phyloP scores from a whole-genome alignment of 2,888 invertebrate species.

The Malachius bipustulatus region DNA sequence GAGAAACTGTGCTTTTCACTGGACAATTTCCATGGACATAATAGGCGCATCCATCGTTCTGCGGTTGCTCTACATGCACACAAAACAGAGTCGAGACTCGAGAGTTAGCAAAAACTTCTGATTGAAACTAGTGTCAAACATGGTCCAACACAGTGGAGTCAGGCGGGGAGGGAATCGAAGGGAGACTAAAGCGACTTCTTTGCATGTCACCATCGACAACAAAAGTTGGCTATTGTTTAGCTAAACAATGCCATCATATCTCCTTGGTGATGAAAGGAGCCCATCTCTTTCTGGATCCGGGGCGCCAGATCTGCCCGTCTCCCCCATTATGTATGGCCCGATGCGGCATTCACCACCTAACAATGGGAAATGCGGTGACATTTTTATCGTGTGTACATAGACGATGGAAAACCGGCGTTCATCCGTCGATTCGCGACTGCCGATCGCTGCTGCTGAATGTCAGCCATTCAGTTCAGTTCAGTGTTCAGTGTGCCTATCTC shows the following conservation, averaged over 20 bases:
- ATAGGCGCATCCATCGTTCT: too few species aligned
- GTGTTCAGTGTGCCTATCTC: too few species aligned
- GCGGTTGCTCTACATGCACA: too few species aligned
- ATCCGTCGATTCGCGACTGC: conserved; percentile 25
- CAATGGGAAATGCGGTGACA: conserved; percentile 34
- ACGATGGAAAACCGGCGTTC: conserved; percentile 29
- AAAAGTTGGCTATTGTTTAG: conserved; percentile 36
- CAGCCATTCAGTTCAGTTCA: too few species aligned
- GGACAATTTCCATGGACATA: too few species aligned
- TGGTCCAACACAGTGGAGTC: too few species aligned
- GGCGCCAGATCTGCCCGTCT: neutral
- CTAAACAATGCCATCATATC: conserved; percentile 36
- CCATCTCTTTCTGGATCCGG: conserved; percentile 2
- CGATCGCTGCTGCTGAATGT: conserved; percentile 26
- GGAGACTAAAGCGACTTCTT: conserved; percentile 34
- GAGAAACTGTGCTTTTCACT: too few species aligned
- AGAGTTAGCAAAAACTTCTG: conserved; percentile 24
- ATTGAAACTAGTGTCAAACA: conserved; percentile 33
- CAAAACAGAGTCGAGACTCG: neutral
- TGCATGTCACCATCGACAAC: conserved; percentile 36
- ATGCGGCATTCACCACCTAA: conserved; percentile 33
- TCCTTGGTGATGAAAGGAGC: conserved; percentile 27
- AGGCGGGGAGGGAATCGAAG: too few species aligned
- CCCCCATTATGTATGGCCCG: conserved; percentile 32
- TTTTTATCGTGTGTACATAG: conserved; percentile 34